Evolutionary conservation across 1,140 invertebrate species (phyloP), one percentile per base, ranked within the genome.

Genomic region (Heliconius himera): DNA sequence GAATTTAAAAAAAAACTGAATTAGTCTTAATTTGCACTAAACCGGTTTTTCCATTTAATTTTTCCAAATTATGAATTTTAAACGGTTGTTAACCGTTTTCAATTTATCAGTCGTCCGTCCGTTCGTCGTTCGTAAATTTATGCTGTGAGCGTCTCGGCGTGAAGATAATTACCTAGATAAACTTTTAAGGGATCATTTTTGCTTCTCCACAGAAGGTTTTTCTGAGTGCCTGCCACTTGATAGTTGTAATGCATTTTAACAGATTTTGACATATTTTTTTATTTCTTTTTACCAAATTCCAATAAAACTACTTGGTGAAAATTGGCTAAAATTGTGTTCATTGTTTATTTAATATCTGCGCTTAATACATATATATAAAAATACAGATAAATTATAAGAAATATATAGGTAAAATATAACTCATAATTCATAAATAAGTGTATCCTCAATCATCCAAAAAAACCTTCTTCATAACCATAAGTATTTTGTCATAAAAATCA

Each of bases 101-200:
- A 79, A 79, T 75, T 79, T 79, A 79, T 79, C 77, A 74, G 46
- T 73, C 79, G 41, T 46, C 41, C 41, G 41, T 46, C 41, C 13
- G 3, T 46, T 46, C 70, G 74, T 49, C 70, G 60, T 77, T 78
- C 80, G 83, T 85, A 85, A 85, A 88, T 81, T 86, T 88, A 89
- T 87, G 86, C 84, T 51, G 81, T 49, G 74, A 81, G 81, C 85
- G 82, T 85, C 86, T 80, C 81, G 78, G 76, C 81, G 76, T 77
- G 54, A 85, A 87, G 84, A 87, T 90, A 89, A 90, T 90, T 89
- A 87, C 86, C 84, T 84, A 82, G 85, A 90, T 88, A 90, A 90
- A 88, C 85, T 87, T 80, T 87, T 86, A 85, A 81, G 81, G 84
- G 83, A 90, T 86, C 18, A 86, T 83, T 88, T 89, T 77, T 77